Conservation (phyloP, 1,140 invertebrate species). For the Saccostrea echinata region DNA sequence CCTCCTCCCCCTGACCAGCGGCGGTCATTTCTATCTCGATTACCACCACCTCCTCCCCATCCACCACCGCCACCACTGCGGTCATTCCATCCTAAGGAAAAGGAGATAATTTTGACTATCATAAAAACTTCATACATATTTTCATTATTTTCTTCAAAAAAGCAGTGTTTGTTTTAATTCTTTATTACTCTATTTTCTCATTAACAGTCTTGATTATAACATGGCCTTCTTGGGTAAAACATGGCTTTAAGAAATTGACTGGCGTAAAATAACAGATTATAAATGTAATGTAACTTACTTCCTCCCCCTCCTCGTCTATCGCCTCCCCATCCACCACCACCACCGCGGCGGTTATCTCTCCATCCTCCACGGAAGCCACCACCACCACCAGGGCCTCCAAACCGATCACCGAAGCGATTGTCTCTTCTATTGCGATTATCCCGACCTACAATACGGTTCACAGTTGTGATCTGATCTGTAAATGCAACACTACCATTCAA, state of each 20-base stretch:
- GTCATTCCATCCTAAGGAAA: conserved; percentile 48
- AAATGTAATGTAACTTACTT: background rate
- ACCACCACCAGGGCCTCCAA: conserved; percentile 59
- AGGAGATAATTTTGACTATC: background rate
- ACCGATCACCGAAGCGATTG: conserved; percentile 53
- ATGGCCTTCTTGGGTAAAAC: no score
- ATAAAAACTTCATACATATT: no score
- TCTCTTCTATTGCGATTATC: conserved; percentile 44
- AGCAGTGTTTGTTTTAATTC: no score
- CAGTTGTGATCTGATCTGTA: conserved; percentile 41
- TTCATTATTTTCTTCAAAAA: no score
- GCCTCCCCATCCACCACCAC: conserved; percentile 49
- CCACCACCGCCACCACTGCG: conserved; percentile 42
- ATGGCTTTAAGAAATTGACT: no score
- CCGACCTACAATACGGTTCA: conserved; percentile 30
- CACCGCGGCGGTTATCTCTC: conserved; percentile 53
- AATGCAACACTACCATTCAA: conserved; percentile 16
- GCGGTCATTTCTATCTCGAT: conserved; percentile 18
- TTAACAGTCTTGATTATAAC: no score
- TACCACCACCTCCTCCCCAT: conserved; percentile 56
- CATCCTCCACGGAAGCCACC: conserved; percentile 44
- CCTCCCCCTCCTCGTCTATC: conserved; percentile 52
- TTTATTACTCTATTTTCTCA: no score
- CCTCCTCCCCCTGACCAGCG: background rate
- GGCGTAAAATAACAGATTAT: no score